phyloP scores from a whole-genome alignment of 2,113 vertebrate genomes.

The Campylomormyrus numenius region DNA sequence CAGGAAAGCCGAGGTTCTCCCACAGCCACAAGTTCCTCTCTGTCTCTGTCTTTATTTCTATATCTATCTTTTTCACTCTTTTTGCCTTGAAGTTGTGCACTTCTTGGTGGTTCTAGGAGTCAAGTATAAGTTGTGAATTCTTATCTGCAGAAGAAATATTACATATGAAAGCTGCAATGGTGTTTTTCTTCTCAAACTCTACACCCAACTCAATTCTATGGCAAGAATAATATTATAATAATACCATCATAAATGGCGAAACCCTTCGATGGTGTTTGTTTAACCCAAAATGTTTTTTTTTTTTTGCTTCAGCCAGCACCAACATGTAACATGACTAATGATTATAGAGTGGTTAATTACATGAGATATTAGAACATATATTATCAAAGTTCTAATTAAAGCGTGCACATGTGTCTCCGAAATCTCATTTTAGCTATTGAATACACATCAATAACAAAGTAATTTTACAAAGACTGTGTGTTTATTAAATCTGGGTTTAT shows the following conservation, averaged over 20 bases:
- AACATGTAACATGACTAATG: not conserved
- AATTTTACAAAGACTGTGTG: not conserved
- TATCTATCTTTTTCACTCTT: not conserved
- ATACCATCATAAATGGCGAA: not conserved
- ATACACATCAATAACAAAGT: conserved; percentile 3
- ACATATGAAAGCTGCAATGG: not conserved
- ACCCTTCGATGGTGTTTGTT: not conserved
- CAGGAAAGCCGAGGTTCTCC: not conserved
- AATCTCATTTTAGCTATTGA: not conserved
- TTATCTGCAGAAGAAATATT: not conserved
- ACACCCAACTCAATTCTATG: not conserved
- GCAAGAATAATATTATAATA: not conserved
- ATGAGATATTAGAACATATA: not conserved
- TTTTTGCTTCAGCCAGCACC: not conserved
- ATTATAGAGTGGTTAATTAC: not conserved
- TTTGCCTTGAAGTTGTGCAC: not conserved
- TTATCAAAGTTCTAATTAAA: conserved; percentile 5
- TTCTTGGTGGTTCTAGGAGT: not conserved
- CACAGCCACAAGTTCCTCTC: not conserved
- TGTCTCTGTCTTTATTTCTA: not conserved
- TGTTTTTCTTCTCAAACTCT: not conserved
- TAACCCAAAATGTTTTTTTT: not conserved
- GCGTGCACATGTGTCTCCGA: not conserved
- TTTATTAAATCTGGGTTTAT: not conserved
- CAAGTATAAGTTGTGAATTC: not conserved